These are phyloP conservation scores for Ormyrus rosae DNA, from an alignment of 2,888 invertebrate species.

Conservation along the genomic window DNA sequence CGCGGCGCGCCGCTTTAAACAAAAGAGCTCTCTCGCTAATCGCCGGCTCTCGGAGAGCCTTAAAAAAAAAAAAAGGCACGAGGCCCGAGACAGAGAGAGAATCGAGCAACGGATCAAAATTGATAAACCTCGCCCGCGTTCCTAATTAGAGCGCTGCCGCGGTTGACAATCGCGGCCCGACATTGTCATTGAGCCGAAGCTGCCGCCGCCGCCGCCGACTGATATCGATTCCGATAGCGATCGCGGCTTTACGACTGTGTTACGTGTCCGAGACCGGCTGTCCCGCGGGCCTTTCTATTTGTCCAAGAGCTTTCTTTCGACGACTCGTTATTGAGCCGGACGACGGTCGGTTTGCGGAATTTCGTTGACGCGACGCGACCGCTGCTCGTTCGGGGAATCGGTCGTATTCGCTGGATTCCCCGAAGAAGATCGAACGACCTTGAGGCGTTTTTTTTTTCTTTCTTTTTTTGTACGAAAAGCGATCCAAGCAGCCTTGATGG, in stretches of 20 bases:
- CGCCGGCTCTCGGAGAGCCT: neutral
- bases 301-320: constrained; percentile 33
- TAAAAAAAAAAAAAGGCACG: neutral
- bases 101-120: constrained; percentile 26
- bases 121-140: constrained; percentile 20
- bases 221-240: constrained; percentile 21
- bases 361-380: too few relatives aligned
- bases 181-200: constrained; percentile 37
- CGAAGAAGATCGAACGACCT: neutral
- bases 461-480: too few relatives aligned
- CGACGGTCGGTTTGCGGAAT: too few relatives aligned
- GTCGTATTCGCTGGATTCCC: neutral
- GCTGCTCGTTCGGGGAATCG: too few relatives aligned
- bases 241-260: constrained; percentile 27
- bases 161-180: constrained; percentile 41
- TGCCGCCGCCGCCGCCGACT: neutral
- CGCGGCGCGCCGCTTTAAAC: constrained; percentile 13
- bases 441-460: too few relatives aligned
- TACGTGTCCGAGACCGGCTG: neutral
- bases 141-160: constrained; percentile 37
- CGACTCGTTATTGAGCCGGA: neutral
- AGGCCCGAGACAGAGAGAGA: neutral
- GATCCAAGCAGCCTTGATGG: too few relatives aligned
- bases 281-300: constrained; percentile 40
- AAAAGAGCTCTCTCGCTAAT: constrained; percentile 31